These are phyloP conservation scores for Heliothis subflexa DNA, from an alignment of 1,140 invertebrate genomes.

Conservation along the genomic window DNA sequence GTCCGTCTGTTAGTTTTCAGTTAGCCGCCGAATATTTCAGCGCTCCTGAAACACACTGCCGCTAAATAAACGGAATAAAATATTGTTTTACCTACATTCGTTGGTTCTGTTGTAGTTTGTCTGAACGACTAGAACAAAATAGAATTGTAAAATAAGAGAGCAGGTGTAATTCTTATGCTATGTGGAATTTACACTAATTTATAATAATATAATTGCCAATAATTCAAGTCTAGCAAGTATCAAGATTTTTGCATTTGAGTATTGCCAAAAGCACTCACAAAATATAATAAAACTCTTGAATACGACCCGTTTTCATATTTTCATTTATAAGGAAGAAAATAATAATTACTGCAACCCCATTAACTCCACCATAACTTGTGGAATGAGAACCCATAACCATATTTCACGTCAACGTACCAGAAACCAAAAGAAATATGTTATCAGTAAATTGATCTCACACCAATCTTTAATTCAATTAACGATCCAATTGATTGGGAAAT, in stretches of 20 bases:
- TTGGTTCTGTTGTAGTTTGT: not conserved
- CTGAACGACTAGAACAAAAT: not conserved
- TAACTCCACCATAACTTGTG: not conserved
- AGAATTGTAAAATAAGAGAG: too few relatives aligned
- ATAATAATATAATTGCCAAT: too few relatives aligned
- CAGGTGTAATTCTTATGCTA: too few relatives aligned
- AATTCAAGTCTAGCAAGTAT: too few relatives aligned
- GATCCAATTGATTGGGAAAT: conserved; percentile 50
- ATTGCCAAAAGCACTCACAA: too few relatives aligned
- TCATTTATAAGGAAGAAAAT: not conserved
- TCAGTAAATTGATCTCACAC: conserved; percentile 43
- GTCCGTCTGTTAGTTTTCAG: conserved; percentile 47
- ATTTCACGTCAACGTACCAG: conserved; percentile 20
- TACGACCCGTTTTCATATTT: not conserved
- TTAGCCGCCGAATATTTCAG: conserved; percentile 41
- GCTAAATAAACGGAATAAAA: conserved; percentile 30
- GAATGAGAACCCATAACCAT: conserved; percentile 18
- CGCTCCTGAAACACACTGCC: not conserved
- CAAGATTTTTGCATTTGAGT: too few relatives aligned
- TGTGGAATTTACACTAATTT: too few relatives aligned
- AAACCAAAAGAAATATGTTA: conserved; percentile 35
- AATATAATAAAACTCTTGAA: too few relatives aligned
- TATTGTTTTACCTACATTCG: conserved; percentile 14
- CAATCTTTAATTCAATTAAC: conserved; percentile 39
- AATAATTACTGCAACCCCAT: conserved; percentile 5